Percentiles rank a stretch among this genome's conserved stretches.
Evolutionary conservation across 2,888 invertebrate genomes (phyloP).

Genomic region (Malachius bipustulatus): DNA sequence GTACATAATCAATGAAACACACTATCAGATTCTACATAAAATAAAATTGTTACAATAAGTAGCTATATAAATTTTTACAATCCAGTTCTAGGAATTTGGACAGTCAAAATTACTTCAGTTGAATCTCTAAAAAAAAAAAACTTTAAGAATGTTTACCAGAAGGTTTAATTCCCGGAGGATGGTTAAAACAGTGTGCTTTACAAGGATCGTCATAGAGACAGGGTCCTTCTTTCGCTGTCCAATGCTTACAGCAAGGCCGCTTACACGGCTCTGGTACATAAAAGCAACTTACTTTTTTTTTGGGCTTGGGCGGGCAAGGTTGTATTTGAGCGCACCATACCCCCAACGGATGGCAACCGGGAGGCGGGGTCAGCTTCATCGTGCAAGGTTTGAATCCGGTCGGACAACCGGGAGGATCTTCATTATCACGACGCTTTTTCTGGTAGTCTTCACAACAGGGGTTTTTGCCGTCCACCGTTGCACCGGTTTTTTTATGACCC

Average conservation of each 20-base stretch:
- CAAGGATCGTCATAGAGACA: slow-evolving; percentile 33
- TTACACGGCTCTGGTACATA: slow-evolving; percentile 27
- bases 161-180: slow-evolving; percentile 28
- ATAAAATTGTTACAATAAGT: too few species aligned
- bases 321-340: slow-evolving; percentile 31
- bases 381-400: slow-evolving; percentile 33
- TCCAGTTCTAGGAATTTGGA: too few species aligned
- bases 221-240: slow-evolving; percentile 30
- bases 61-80: too few species aligned
- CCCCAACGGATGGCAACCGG: slow-evolving; percentile 30
- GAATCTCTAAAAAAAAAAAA: too few species aligned
- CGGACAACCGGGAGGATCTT: slow-evolving; percentile 25
- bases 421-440: slow-evolving; percentile 14
- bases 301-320: slow-evolving; percentile 31
- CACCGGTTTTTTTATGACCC: not conserved
- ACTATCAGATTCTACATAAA: too few species aligned
- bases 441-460: slow-evolving; percentile 25
- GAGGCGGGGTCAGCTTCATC: slow-evolving; percentile 29
- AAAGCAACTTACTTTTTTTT: slow-evolving; percentile 21
- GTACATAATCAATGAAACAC: too few species aligned
- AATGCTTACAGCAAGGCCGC: slow-evolving; percentile 33
- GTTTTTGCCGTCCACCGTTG: slow-evolving; percentile 26
- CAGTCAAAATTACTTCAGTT: too few species aligned
- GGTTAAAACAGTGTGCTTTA: slow-evolving; percentile 33
- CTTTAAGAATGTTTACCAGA: slow-evolving; percentile 5